A percentile compares a stretch with the other conserved stretches of the same genome.
Conservation (phyloP, 2,888 invertebrate genomes). For the Leptinotarsa rubiginosa region DNA sequence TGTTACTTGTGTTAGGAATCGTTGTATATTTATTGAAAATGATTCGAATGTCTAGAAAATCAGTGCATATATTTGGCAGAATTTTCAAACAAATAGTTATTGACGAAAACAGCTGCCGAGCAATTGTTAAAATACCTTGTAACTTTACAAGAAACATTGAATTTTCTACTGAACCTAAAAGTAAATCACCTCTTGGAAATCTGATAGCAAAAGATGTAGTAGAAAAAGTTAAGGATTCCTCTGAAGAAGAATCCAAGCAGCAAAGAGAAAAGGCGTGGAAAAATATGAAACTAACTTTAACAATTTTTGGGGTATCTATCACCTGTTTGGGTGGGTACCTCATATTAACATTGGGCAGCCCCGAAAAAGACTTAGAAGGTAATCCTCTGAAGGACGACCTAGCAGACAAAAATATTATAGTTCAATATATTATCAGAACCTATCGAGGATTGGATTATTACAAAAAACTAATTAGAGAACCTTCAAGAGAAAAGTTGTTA, state of each 20-base stretch:
- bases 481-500: conserved; percentile 90
- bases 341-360: conserved; percentile 79
- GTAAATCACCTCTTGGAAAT: conserved; percentile 51
- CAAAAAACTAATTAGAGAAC: conserved; percentile 85
- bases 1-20: no score
- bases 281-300: conserved; percentile 61
- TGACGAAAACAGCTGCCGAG: conserved; percentile 41
- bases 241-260: conserved; percentile 55
- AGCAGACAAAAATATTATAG: conserved; percentile 73
- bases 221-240: conserved; percentile 45
- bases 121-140: conserved; percentile 43
- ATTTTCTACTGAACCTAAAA: conserved; percentile 42
- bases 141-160: conserved; percentile 40
- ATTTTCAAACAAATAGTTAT: conserved; percentile 47
- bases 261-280: conserved; percentile 60
- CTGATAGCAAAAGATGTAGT: conserved; percentile 51
- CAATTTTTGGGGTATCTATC: conserved; percentile 72
- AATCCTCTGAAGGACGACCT: conserved; percentile 81
- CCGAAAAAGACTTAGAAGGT: conserved; percentile 79
- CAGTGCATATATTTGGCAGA: conserved; percentile 44
- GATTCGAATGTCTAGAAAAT: conserved; percentile 48
- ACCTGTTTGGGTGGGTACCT: conserved; percentile 72
- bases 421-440: conserved; percentile 80
- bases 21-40: conserved; percentile 34
- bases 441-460: conserved; percentile 62